Evolutionary conservation across 2,113 vertebrate genomes (phyloP), one percentile per base, ranked within the genome.

Genomic region (Salvator merianae): DNA sequence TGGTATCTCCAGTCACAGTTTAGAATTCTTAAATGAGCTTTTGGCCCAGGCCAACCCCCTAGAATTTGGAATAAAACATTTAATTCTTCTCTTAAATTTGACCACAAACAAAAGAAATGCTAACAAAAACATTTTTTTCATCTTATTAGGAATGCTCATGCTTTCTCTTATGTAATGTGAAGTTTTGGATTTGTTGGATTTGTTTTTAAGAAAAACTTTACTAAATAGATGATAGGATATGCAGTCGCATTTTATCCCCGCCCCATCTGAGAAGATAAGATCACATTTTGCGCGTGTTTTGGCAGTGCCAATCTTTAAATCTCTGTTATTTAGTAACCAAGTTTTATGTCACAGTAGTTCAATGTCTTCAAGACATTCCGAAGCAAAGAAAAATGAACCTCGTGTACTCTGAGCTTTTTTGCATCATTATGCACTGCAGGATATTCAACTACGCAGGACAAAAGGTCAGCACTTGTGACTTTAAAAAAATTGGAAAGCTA

Each of bases 241-340:
- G 30, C 81, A 71, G 79, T 68, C 79, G 76, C 83, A 4, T 6
- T 47, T 77, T 0, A 0, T n/a, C 0, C 32, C 16, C 34, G 14
- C 43, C 0, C 3, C 0, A 1, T 55, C 74, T 76, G 9, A 34
- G 83, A 78, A 89, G 84, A 88, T 86, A 75, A 0, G 0, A 53
- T 84, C 53, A 77, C 38, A 40, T 79, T 79, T 62, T 72, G 40
- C 2, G 32, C 66, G 77, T 40, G 26, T 72, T 72, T 2, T 80
- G 81, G 40, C 83, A 86, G 59, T 62, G 38, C 36, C 59, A 69
- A 89, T 85, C 88, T 90, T 86, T 80, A 65, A 79, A 90, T 92
- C 65, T 89, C 85, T 88, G 87, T 94, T 94, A 89, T 92, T 94
- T 87, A 92, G 65, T 93, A 93, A 94, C 90, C 85, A 73, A 73